phyloP scores from a whole-genome alignment of 2,113 vertebrate species.

The Gambusia affinis region DNA sequence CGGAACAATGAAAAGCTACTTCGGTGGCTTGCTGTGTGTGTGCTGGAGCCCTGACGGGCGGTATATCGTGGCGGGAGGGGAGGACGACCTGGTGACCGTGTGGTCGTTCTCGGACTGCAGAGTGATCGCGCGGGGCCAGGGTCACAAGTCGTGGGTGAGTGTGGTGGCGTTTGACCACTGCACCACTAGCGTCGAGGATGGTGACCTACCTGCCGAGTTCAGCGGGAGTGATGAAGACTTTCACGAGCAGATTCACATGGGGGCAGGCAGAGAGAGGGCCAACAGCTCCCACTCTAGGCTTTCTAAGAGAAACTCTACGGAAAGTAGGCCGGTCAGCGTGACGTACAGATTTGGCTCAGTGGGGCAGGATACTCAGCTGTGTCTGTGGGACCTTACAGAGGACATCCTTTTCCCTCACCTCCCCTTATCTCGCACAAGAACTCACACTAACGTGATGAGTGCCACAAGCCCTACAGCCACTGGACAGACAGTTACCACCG shows the following conservation, averaged over 20 bases:
- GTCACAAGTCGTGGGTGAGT: slow-evolving; percentile 98
- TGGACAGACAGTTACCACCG: slow-evolving; percentile 57
- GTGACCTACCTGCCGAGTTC: slow-evolving; percentile 90
- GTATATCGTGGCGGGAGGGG: slow-evolving; percentile 95
- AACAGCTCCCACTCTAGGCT: slow-evolving; percentile 94
- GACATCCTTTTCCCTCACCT: slow-evolving; percentile 98
- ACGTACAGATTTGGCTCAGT: slow-evolving; percentile 98
- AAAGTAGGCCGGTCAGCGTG: slow-evolving; percentile 94
- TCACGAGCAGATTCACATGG: slow-evolving; percentile 90
- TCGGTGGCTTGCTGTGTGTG: slow-evolving; percentile 96
- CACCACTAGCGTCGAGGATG: slow-evolving; percentile 95
- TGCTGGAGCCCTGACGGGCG: slow-evolving; percentile 99
- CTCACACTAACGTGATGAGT: slow-evolving; percentile 98
- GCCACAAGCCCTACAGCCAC: slow-evolving; percentile 87
- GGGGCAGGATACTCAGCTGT: slow-evolving; percentile 97
- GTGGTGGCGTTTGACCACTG: slow-evolving; percentile 98
- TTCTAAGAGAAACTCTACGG: slow-evolving; percentile 97
- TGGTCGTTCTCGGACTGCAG: slow-evolving; percentile 96
- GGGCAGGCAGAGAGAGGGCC: slow-evolving; percentile 90
- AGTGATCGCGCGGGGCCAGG: slow-evolving; percentile 94
- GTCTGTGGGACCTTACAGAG: slow-evolving; percentile 98
- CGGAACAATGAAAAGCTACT: slow-evolving; percentile 99
- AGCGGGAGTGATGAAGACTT: slow-evolving; percentile 98
- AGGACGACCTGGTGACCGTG: slow-evolving; percentile 97
- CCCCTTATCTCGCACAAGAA: slow-evolving; percentile 94